Percentiles rank a stretch among this genome's conserved stretches.
These are phyloP conservation scores for Stenchaetothrips biformis DNA, from an alignment of 2,888 invertebrate species.

Conservation along the genomic window DNA sequence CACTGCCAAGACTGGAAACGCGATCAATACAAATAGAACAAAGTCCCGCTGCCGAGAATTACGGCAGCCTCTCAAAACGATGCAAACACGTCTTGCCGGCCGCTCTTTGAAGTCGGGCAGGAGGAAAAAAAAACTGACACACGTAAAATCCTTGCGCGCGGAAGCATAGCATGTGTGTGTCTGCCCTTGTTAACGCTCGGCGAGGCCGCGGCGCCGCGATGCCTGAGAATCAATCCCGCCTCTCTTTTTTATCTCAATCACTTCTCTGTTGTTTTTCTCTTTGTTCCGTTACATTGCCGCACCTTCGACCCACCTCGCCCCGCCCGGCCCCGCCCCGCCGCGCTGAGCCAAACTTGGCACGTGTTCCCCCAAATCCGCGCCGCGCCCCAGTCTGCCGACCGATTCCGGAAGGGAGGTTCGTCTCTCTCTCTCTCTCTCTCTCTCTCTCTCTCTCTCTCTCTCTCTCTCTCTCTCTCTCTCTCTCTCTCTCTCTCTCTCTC, in stretches of 20 bases:
- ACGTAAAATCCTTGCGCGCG: neutral
- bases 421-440: neutral
- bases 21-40: too few species aligned
- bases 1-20: too few species aligned
- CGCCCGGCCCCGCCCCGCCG: too few species aligned
- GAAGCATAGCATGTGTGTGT: neutral
- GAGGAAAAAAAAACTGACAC: neutral
- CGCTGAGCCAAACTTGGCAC: neutral
- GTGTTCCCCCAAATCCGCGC: neutral
- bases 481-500: too few species aligned
- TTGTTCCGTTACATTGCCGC: neutral
- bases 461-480: too few species aligned
- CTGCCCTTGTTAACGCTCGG: neutral
- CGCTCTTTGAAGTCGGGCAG: too few species aligned
- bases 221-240: slow-evolving; percentile 11
- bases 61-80: too few species aligned
- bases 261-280: neutral
- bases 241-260: neutral
- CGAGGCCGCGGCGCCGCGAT: neutral
- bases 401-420: neutral
- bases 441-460: too few species aligned
- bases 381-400: neutral
- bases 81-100: too few species aligned
- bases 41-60: too few species aligned
- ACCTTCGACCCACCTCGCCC: neutral